Percentiles rank a stretch among this genome's conserved stretches.
Evolutionary conservation across 2,888 invertebrate genomes (phyloP).

Genomic region (Clivina fossor): DNA sequence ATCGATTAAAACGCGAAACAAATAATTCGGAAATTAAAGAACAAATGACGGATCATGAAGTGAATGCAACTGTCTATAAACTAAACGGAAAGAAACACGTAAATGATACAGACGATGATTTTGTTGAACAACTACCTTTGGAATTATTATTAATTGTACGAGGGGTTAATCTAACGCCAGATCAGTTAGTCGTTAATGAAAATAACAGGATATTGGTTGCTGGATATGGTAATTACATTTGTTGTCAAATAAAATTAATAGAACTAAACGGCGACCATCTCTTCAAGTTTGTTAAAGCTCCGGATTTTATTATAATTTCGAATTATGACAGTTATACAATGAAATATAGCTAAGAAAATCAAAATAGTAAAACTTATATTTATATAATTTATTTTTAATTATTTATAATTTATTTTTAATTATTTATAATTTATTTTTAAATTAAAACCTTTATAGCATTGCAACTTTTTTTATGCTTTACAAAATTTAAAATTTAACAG

Average conservation of each 20-base stretch:
- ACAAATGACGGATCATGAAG: slow-evolving; percentile 16
- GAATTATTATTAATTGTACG: slow-evolving; percentile 62
- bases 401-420: too few relatives aligned
- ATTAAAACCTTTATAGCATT: too few relatives aligned
- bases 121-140: slow-evolving; percentile 55
- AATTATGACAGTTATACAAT: too few relatives aligned
- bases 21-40: slow-evolving; percentile 33
- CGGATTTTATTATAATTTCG: too few relatives aligned
- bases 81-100: slow-evolving; percentile 35
- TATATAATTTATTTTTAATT: too few relatives aligned
- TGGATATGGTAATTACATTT: slow-evolving; percentile 55
- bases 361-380: too few relatives aligned
- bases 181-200: slow-evolving; percentile 66
- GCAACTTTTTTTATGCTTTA: too few relatives aligned
- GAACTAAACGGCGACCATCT: background rate
- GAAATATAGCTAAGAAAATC: too few relatives aligned
- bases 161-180: slow-evolving; percentile 60
- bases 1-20: slow-evolving; percentile 46
- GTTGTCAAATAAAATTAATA: slow-evolving; percentile 1
- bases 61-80: slow-evolving; percentile 24
- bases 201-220: slow-evolving; percentile 59
- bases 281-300: background rate
- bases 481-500: too few relatives aligned
- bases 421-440: too few relatives aligned
- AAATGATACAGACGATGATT: slow-evolving; percentile 40